Evolutionary conservation across 2,888 invertebrate species (phyloP), one percentile per base, ranked within the genome.

Genomic region (Cryptocheilus praepositus): DNA sequence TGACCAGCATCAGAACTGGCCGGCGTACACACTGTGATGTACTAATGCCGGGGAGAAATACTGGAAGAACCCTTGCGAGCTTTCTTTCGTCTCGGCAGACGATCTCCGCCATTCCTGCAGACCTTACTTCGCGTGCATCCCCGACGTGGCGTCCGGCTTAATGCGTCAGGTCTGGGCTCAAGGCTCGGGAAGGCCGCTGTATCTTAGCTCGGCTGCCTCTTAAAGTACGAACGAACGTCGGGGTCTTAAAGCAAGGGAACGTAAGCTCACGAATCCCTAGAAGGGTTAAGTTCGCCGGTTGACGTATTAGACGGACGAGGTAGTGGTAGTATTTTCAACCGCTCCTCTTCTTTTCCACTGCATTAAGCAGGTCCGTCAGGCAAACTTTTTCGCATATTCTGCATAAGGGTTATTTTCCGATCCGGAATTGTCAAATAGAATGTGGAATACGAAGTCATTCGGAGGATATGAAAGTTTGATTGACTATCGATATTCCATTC

Each of bases 191-290:
- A 53, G 53, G 55, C 55, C 55, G 55, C 19, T n/a, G 22, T 18
- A 45, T 70, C 59, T 51, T 43, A 16, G 19, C 4, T 43, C 28
- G 57, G 43, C 58, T 58, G 62, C 64, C 69, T 65, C 69, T 69
- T 71, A 57, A 44, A 43, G 43, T 44, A 43, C 19, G 19, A 49
- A n/a, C 16, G 16, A 18, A n/a, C 49, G 49, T 49, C 49, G 49
- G 49, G 55, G n/a, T 36, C 36, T 36, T 36, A 36, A 36, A 36
- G 36, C 36, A 5, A 36, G 36, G 36, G 36, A 36, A 7, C 36
- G 36, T n/a, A 49, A 18, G 49, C n/a, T 49, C 49, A 13, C 18
- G 18, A 8, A 49, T 49, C 18, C 0, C 49, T 49, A 2, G 49
- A 49, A 49, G 49, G 49, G 49, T 49, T 18, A 16, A n/a, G 49